Percentiles rank a stretch among this genome's conserved stretches.
Evolutionary conservation across 2,797 vertebrate species (phyloP).

Genomic region (Tenualosa thibaudeaui): DNA sequence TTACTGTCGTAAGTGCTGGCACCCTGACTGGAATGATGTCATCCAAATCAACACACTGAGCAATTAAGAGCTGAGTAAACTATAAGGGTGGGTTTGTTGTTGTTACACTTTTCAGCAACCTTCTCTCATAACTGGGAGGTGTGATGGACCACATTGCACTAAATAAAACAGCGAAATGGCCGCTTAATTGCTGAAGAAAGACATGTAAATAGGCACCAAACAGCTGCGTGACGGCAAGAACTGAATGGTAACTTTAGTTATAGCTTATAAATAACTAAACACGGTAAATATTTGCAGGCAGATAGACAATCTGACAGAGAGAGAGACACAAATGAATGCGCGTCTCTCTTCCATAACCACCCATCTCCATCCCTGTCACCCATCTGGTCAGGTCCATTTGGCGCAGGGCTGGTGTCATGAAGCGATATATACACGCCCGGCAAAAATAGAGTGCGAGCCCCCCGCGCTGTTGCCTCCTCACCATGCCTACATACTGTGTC

Average conservation of each 20-base stretch:
- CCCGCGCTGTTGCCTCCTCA: constrained; percentile 54
- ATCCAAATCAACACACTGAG: background rate
- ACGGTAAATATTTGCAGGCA: background rate
- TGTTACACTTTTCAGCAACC: constrained; percentile 33
- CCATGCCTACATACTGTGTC: constrained; percentile 81
- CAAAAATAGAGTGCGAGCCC: constrained; percentile 46
- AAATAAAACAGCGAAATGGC: background rate
- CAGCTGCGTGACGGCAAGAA: background rate
- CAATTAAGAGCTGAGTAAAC: constrained; percentile 16
- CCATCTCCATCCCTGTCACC: constrained; percentile 45
- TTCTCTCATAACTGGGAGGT: background rate
- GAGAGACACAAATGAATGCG: background rate
- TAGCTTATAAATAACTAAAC: background rate
- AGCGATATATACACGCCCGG: constrained; percentile 84
- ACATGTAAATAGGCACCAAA: background rate
- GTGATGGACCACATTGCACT: background rate
- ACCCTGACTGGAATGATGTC: constrained; percentile 26
- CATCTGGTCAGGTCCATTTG: constrained; percentile 80
- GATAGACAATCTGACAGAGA: background rate
- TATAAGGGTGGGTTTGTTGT: background rate
- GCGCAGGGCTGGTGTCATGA: constrained; percentile 85
- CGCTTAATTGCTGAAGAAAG: background rate
- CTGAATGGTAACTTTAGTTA: background rate
- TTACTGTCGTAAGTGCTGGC: constrained; percentile 35
- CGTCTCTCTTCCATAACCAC: background rate